Evolutionary conservation across 2,113 vertebrate species (phyloP).

Genomic region (Lucifuga dentata): DNA sequence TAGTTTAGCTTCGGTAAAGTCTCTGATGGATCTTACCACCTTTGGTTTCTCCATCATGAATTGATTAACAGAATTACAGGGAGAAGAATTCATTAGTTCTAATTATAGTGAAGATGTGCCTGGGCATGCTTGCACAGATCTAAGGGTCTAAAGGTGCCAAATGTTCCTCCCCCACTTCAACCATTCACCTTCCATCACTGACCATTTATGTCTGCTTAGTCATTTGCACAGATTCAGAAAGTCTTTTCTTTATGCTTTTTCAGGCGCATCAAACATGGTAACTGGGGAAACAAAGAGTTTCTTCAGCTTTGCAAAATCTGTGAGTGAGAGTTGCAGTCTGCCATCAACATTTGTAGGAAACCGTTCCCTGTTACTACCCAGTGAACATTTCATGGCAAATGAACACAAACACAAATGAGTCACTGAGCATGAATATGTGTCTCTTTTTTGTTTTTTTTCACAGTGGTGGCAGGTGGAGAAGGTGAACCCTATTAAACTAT

Average conservation of each 20-base stretch:
- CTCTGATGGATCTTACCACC: background rate
- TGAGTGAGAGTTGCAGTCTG: conserved; percentile 83
- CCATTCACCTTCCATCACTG: conserved; percentile 41
- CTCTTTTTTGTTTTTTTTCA: conserved; percentile 36
- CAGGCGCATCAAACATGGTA: conserved; percentile 99
- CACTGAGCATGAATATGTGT: background rate
- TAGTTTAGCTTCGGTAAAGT: conserved; percentile 24
- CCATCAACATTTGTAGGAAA: conserved; percentile 52
- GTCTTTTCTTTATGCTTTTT: conserved; percentile 73
- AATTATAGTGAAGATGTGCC: conserved; percentile 37
- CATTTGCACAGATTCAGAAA: conserved; percentile 41
- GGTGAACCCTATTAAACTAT: conserved; percentile 98
- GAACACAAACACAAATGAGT: conserved; percentile 24
- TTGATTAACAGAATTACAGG: conserved; percentile 53
- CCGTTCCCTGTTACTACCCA: conserved; percentile 16
- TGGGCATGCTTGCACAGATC: conserved; percentile 42
- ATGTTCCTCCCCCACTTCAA: conserved; percentile 28
- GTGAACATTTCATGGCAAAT: conserved; percentile 37
- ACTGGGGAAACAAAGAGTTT: conserved; percentile 99
- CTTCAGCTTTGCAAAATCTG: conserved; percentile 99
- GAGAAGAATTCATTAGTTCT: conserved; percentile 39
- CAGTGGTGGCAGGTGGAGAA: conserved; percentile 99
- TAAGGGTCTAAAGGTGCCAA: conserved; percentile 50
- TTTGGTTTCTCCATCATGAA: conserved; percentile 44
- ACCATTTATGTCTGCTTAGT: conserved; percentile 40